Conservation (phyloP, 1,140 invertebrate species). For the Chironomus striatipennis region DNA sequence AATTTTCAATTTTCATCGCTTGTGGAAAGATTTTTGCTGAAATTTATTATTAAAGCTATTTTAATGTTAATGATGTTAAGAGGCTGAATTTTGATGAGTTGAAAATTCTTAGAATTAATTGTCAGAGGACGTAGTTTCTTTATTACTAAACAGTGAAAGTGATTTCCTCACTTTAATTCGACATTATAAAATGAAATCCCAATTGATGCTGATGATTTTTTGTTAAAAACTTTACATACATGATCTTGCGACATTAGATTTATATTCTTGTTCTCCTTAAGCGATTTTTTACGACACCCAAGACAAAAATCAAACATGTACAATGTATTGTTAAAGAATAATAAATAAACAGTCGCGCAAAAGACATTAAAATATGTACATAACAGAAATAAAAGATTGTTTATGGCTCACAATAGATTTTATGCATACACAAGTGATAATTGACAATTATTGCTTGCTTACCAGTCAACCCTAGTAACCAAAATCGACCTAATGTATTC, state of each 20-base stretch:
- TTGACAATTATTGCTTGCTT: constrained; percentile 9
- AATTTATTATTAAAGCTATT: no score
- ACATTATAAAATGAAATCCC: no score
- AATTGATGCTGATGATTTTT: constrained; percentile 5
- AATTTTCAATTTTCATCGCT: not conserved
- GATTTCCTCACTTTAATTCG: not conserved
- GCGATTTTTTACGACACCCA: not conserved
- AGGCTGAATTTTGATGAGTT: not conserved
- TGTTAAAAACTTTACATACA: no score
- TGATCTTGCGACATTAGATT: no score
- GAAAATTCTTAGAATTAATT: not conserved
- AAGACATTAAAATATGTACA: not conserved
- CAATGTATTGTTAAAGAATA: not conserved
- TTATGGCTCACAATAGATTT: constrained; percentile 18
- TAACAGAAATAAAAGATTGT: not conserved
- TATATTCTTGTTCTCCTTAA: not conserved
- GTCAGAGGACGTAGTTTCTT: not conserved
- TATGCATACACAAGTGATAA: constrained; percentile 21
- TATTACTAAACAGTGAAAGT: not conserved
- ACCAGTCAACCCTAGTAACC: no score
- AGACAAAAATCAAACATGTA: constrained; percentile 4
- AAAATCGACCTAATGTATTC: no score
- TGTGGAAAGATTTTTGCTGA: no score
- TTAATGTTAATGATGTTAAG: not conserved
- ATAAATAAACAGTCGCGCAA: not conserved